A percentile compares a stretch with the other conserved stretches of the same genome.
Conservation (phyloP, 2,113 vertebrate genomes). For the Cynoglossus semilaevis region DNA sequence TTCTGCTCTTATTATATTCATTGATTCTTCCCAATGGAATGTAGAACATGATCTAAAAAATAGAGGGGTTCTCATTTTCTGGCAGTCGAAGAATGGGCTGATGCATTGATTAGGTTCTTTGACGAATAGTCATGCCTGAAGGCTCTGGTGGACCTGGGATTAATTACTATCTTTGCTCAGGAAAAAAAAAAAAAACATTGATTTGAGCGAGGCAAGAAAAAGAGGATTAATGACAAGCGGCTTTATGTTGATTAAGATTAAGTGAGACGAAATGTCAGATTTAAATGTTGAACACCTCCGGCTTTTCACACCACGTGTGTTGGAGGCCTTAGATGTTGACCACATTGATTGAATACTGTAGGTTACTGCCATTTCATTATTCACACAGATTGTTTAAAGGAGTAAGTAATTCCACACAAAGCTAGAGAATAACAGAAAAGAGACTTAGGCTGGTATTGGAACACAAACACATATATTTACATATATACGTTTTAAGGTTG, state of each 20-base stretch:
- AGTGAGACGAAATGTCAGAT: slow-evolving; percentile 36
- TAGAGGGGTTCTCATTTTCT: slow-evolving; percentile 44
- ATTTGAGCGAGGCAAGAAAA: slow-evolving; percentile 65
- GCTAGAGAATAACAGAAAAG: too few species aligned
- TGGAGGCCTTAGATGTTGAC: not conserved
- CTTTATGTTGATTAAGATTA: slow-evolving; percentile 67
- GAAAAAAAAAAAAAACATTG: slow-evolving; percentile 72
- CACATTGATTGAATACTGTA: not conserved
- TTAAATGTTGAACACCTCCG: slow-evolving; percentile 25
- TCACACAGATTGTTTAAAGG: too few species aligned
- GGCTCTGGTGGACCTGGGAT: slow-evolving; percentile 65
- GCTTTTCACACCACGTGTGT: slow-evolving; percentile 4
- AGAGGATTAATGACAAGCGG: slow-evolving; percentile 68
- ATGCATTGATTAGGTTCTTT: slow-evolving; percentile 60
- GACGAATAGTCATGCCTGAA: slow-evolving; percentile 62
- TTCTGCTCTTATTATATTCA: slow-evolving; percentile 40
- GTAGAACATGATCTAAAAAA: slow-evolving; percentile 47
- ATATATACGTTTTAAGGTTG: too few species aligned
- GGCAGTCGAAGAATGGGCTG: slow-evolving; percentile 35
- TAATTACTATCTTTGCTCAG: slow-evolving; percentile 69
- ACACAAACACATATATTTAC: too few species aligned
- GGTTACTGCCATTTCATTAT: too few species aligned
- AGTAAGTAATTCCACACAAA: too few species aligned
- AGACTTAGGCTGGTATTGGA: too few species aligned
- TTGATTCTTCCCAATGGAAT: slow-evolving; percentile 48